Percentiles rank a stretch among this genome's conserved stretches.
phyloP scores from a whole-genome alignment of 2,888 invertebrate genomes.

The Phragmatobia fuliginosa region DNA sequence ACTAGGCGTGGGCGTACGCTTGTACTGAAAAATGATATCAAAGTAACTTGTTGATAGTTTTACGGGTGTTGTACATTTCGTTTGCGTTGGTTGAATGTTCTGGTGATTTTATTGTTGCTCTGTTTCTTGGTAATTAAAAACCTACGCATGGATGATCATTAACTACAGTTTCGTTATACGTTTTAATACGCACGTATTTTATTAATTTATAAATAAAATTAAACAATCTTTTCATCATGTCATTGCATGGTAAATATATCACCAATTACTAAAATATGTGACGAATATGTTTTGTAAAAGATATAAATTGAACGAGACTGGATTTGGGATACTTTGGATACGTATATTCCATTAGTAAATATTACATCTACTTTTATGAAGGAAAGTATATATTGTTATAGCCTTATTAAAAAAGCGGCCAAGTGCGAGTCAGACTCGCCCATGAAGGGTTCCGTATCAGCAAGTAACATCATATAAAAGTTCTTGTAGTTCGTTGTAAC shows the following conservation, averaged over 20 bases:
- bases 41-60: slow-evolving; percentile 22
- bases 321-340: too few relatives aligned
- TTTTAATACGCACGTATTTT: too few relatives aligned
- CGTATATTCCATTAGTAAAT: background rate
- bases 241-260: background rate
- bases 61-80: slow-evolving; percentile 15
- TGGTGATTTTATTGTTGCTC: slow-evolving; percentile 19
- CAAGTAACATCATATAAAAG: too few relatives aligned
- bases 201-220: too few relatives aligned
- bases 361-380: too few relatives aligned
- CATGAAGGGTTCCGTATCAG: too few relatives aligned
- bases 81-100: slow-evolving; percentile 18
- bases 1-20: slow-evolving; percentile 28
- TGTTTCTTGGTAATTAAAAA: slow-evolving; percentile 16
- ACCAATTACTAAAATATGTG: too few relatives aligned
- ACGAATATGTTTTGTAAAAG: background rate
- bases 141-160: slow-evolving; percentile 12
- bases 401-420: too few relatives aligned
- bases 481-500: too few relatives aligned
- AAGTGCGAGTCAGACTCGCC: too few relatives aligned
- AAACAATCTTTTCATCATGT: too few relatives aligned
- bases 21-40: slow-evolving; percentile 49
- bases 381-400: too few relatives aligned
- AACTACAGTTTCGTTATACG: background rate
- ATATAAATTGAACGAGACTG: background rate